A percentile compares a stretch with the other conserved stretches of the same genome.
Conservation (phyloP, 2,113 vertebrate genomes). For the Abramis brama region DNA sequence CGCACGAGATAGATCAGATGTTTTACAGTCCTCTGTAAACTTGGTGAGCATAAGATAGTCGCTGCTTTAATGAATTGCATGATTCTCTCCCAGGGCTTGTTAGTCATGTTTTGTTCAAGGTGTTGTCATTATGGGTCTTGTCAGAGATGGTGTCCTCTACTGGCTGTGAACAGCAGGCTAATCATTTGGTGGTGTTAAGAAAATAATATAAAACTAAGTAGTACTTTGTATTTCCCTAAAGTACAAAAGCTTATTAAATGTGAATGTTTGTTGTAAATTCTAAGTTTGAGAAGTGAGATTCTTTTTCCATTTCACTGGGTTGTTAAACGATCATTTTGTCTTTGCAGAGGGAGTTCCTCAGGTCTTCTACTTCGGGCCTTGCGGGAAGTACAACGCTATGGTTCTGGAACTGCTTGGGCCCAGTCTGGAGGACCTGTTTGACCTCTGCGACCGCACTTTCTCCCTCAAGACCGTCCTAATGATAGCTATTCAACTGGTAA, state of each 20-base stretch:
- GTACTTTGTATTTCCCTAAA: background rate
- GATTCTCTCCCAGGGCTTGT: conserved; percentile 19
- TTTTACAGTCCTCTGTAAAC: conserved; percentile 21
- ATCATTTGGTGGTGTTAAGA: background rate
- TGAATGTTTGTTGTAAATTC: background rate
- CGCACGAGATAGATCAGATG: background rate
- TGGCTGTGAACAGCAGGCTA: conserved; percentile 2
- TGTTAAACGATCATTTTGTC: conserved; percentile 24
- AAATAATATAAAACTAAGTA: background rate
- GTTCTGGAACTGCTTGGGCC: conserved; percentile 96
- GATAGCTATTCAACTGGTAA: conserved; percentile 98
- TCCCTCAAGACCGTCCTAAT: conserved; percentile 98
- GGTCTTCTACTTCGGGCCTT: conserved; percentile 98
- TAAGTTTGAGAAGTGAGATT: background rate
- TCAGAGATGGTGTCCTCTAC: background rate
- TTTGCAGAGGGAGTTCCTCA: conserved; percentile 95
- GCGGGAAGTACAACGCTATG: conserved; percentile 99
- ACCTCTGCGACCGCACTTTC: conserved; percentile 96
- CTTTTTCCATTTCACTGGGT: background rate
- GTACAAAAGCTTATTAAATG: background rate
- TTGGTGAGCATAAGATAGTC: background rate
- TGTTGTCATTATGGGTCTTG: conserved; percentile 26
- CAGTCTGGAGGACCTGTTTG: conserved; percentile 96
- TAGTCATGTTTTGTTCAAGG: conserved; percentile 38
- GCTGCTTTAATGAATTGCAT: background rate